phyloP scores from a whole-genome alignment of 2,888 invertebrate species.

The Drosophila diplacantha region DNA sequence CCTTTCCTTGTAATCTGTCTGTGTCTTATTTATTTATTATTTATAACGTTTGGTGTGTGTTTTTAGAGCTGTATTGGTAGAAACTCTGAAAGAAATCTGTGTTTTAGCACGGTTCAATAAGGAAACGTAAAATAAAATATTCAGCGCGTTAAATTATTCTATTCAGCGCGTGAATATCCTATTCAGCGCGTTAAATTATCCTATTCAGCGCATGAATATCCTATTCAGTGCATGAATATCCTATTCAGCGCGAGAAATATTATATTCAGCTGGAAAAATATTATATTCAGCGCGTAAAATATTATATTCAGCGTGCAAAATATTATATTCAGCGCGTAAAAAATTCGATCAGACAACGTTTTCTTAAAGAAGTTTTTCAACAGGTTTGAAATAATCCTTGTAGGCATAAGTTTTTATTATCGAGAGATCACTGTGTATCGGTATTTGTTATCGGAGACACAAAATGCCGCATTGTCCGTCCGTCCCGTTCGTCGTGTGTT shows the following conservation, averaged over 20 bases:
- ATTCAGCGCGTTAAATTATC: not conserved
- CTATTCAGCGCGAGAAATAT: not conserved
- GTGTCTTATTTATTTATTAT: not conserved
- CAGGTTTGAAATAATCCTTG: not conserved
- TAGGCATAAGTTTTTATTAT: not conserved
- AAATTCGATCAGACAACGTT: not conserved
- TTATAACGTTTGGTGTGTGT: not conserved
- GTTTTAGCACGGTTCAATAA: not conserved
- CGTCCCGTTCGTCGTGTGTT: constrained; percentile 1
- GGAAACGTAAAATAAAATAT: not conserved
- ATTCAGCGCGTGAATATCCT: not conserved
- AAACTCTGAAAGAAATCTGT: not conserved
- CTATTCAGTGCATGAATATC: not conserved
- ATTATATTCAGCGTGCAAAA: too few relatives aligned
- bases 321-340: not conserved
- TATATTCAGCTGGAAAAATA: not conserved
- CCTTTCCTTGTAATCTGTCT: not conserved
- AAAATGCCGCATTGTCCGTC: constrained; percentile 10
- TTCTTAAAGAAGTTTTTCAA: not conserved
- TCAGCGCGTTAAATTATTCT: not conserved
- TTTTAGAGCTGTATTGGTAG: too few relatives aligned
- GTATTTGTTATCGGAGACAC: constrained; percentile 14
- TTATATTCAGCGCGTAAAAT: not conserved
- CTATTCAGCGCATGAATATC: too few relatives aligned
- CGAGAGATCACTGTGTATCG: constrained; percentile 6